These are phyloP conservation scores for Dione vanillae DNA, from an alignment of 2,888 invertebrate genomes.

Conservation along the genomic window DNA sequence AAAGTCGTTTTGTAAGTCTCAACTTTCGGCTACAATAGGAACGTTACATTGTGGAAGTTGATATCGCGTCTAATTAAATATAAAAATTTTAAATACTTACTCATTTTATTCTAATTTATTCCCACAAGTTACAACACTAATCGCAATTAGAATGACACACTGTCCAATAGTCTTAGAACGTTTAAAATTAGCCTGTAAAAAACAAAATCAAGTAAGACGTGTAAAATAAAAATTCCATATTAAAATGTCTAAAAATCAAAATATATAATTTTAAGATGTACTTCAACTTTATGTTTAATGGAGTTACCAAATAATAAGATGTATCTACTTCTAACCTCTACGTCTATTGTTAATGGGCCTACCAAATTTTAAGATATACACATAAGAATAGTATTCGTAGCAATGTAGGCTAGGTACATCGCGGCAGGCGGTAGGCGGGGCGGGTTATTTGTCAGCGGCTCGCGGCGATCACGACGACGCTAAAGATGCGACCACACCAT, in stretches of 20 bases:
- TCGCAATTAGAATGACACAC: not conserved
- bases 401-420: constrained; percentile 34
- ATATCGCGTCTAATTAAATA: not conserved
- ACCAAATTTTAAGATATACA: constrained; percentile 19
- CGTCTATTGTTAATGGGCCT: not conserved
- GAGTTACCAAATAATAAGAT: constrained; percentile 14
- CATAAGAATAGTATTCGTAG: constrained; percentile 11
- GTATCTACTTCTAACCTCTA: too few species aligned
- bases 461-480: constrained; percentile 74
- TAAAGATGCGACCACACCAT: constrained; percentile 54
- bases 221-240: too few species aligned
- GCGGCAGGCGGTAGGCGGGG: constrained; percentile 47
- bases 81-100: not conserved
- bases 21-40: not conserved
- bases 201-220: too few species aligned
- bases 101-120: not conserved
- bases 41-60: not conserved
- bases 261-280: too few species aligned
- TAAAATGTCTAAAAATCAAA: too few species aligned
- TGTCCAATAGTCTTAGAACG: too few species aligned
- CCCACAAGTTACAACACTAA: not conserved
- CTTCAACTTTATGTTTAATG: not conserved
- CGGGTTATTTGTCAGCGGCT: constrained; percentile 71
- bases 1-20: too few species aligned
- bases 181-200: not conserved